Evolutionary conservation across 2,888 invertebrate species (phyloP).

Genomic region (Lasioglossum marginatum): DNA sequence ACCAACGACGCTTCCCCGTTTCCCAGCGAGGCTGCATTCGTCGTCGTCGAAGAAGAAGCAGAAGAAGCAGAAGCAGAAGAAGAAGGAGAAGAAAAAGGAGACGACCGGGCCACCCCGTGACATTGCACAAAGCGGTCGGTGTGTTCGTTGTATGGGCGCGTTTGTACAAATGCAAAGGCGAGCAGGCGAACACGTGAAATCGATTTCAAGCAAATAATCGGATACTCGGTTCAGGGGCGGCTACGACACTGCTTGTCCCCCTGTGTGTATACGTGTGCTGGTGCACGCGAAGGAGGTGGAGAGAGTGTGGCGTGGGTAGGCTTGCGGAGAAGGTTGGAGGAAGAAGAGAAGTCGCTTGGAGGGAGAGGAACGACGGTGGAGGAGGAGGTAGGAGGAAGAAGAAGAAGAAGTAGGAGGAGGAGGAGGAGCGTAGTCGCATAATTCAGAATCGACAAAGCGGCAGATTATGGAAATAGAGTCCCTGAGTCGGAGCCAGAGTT

Average conservation of each 20-base stretch:
- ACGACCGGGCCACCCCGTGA: conserved; percentile 60
- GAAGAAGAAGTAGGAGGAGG: conserved; percentile 61
- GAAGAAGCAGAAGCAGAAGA: not conserved
- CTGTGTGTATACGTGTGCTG: conserved; percentile 31
- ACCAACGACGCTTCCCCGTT: conserved; percentile 13
- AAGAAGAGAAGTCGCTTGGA: conserved; percentile 53
- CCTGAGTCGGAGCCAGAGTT: conserved; percentile 78
- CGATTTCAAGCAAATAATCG: conserved; percentile 84
- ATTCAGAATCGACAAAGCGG: conserved; percentile 85
- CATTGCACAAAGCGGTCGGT: conserved; percentile 69
- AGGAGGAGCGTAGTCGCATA: conserved; percentile 81
- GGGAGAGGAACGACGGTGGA: conserved; percentile 34
- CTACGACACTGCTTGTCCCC: conserved; percentile 50
- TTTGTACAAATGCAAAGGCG: conserved; percentile 76
- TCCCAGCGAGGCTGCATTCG: not conserved
- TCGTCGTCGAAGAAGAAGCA: not conserved
- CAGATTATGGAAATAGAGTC: conserved; percentile 85
- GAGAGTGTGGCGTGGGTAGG: conserved; percentile 46
- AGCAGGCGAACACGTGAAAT: conserved; percentile 82
- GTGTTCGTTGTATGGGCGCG: conserved; percentile 74
- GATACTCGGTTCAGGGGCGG: conserved; percentile 78
- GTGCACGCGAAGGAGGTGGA: conserved; percentile 48
- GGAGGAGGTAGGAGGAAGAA: conserved; percentile 42
- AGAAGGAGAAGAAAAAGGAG: conserved; percentile 35
- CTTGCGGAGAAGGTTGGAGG: conserved; percentile 41